These are phyloP conservation scores for Drosophila nigricruria DNA, from an alignment of 2,888 invertebrate species.

Conservation along the genomic window DNA sequence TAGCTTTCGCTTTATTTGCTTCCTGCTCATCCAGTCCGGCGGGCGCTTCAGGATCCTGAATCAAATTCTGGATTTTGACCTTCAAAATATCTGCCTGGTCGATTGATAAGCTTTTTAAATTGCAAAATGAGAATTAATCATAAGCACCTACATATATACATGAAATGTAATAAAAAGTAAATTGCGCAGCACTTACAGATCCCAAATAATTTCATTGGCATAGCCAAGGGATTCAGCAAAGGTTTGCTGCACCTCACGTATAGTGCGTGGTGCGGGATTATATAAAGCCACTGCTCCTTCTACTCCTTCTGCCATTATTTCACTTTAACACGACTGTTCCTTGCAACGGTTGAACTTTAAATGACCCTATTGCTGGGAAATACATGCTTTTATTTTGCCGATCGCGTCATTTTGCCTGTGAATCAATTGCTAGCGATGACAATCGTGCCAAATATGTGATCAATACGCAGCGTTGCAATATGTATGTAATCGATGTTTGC, in stretches of 20 bases:
- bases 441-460: neutral
- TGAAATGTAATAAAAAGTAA: neutral
- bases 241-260: slow-evolving; percentile 70
- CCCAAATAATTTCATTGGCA: slow-evolving; percentile 72
- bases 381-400: slow-evolving; percentile 1
- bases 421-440: slow-evolving; percentile 6
- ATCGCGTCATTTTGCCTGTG: neutral
- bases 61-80: slow-evolving; percentile 63
- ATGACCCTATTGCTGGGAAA: neutral
- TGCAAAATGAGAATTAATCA: neutral
- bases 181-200: slow-evolving; percentile 53
- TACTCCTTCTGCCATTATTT: slow-evolving; percentile 13
- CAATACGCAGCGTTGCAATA: slow-evolving; percentile 17
- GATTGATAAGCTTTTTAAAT: slow-evolving; percentile 52
- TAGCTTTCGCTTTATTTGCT: neutral
- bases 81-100: slow-evolving; percentile 49
- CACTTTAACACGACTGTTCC: neutral
- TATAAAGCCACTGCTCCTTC: no score
- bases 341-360: neutral
- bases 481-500: neutral
- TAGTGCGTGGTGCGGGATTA: slow-evolving; percentile 21
- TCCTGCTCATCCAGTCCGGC: neutral
- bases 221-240: slow-evolving; percentile 75
- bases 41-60: slow-evolving; percentile 58
- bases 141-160: neutral